Conservation (phyloP, 2,113 vertebrate species). For the Limanda limanda region DNA sequence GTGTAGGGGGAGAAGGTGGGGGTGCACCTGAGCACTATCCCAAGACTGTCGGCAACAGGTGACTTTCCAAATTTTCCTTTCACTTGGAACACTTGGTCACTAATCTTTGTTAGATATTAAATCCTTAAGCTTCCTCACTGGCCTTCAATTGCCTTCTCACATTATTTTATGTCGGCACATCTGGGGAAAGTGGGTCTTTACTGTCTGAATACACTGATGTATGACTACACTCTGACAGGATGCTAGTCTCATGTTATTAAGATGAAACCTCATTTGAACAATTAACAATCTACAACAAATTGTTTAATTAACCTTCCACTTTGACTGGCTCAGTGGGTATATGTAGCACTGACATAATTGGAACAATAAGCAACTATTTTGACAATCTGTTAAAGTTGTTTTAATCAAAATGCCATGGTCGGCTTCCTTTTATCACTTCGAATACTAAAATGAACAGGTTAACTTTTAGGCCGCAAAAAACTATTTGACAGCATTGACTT, state of each 20-base stretch:
- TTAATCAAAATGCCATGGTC: neutral
- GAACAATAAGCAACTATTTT: neutral
- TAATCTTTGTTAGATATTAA: neutral
- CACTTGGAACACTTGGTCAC: neutral
- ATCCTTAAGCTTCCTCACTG: neutral
- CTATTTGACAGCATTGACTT: neutral
- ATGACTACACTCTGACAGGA: neutral
- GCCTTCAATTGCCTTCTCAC: neutral
- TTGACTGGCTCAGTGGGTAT: neutral
- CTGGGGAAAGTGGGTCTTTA: neutral
- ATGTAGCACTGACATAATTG: neutral
- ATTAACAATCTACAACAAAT: neutral
- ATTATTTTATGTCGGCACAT: too few relatives aligned
- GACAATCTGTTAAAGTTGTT: neutral
- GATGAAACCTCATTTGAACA: neutral
- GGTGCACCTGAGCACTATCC: conserved; percentile 99
- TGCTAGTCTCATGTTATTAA: neutral
- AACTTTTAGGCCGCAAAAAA: neutral
- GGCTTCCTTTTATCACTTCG: neutral
- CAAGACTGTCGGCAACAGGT: conserved; percentile 99
- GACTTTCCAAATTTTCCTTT: conserved; percentile 36
- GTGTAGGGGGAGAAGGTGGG: conserved; percentile 99
- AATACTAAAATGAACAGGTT: neutral
- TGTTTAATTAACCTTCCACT: neutral
- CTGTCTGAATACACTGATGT: neutral